These are phyloP conservation scores for Synergus laeviventris DNA, from an alignment of 2,888 invertebrate genomes.

Conservation along the genomic window DNA sequence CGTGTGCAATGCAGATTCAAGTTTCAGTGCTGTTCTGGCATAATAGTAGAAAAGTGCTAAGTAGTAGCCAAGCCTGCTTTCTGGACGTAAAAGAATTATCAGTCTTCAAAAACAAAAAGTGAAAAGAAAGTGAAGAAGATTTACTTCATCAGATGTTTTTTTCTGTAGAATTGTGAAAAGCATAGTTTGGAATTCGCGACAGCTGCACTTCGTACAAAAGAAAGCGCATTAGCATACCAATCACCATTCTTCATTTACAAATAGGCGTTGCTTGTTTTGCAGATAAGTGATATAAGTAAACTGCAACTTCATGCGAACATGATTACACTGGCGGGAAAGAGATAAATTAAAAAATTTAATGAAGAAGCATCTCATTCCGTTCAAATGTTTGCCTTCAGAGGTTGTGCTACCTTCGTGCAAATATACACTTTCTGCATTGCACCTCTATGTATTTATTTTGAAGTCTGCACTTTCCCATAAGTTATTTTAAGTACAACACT, in stretches of 20 bases:
- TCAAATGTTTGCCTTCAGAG: background rate
- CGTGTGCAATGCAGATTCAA: background rate
- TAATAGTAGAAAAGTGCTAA: constrained; percentile 19
- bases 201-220: constrained; percentile 2
- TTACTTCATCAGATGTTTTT: background rate
- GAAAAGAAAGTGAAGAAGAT: background rate
- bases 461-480: too few relatives aligned
- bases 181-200: background rate
- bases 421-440: background rate
- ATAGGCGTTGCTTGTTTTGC: background rate
- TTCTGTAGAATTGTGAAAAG: background rate
- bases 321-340: too few relatives aligned
- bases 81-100: background rate
- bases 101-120: background rate
- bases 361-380: background rate
- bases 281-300: background rate
- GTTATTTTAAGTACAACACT: background rate
- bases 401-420: background rate
- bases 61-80: background rate
- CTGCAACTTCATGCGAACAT: too few relatives aligned
- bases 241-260: background rate
- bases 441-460: background rate
- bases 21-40: constrained; percentile 5
- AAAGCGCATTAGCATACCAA: constrained; percentile 29
- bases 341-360: background rate